phyloP scores from a whole-genome alignment of 2,888 invertebrate genomes.

The Drosophila anceps region DNA sequence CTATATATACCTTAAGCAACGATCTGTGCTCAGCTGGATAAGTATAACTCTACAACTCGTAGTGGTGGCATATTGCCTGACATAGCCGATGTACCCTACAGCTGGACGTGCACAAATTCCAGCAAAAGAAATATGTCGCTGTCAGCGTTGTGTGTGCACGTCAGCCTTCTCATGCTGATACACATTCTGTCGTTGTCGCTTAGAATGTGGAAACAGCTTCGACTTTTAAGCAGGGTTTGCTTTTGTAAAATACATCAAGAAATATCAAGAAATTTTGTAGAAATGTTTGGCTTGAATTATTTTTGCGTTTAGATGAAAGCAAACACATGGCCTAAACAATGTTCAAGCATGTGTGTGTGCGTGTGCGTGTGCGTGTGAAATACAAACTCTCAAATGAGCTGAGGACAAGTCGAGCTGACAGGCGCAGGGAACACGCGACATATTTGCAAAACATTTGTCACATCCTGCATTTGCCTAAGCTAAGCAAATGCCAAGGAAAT shows the following conservation, averaged over 20 bases:
- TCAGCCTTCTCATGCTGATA: conserved; percentile 24
- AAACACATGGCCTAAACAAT: conserved; percentile 61
- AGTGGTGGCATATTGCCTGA: background rate
- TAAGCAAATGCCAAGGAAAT: conserved; percentile 61
- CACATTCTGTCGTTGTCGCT: conserved; percentile 9
- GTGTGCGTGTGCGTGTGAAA: conserved; percentile 13
- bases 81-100: background rate
- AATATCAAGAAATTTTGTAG: conserved; percentile 48
- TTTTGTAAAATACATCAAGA: conserved; percentile 50
- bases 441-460: conserved; percentile 76
- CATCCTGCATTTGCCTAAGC: conserved; percentile 52
- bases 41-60: background rate
- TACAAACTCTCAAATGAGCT: conserved; percentile 24
- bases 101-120: conserved; percentile 2
- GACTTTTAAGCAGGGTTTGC: conserved; percentile 34
- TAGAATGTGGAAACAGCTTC: conserved; percentile 15
- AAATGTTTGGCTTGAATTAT: conserved; percentile 68
- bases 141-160: conserved; percentile 39
- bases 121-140: conserved; percentile 30
- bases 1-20: too few relatives aligned
- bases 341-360: conserved; percentile 36
- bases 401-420: conserved; percentile 36
- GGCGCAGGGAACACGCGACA: conserved; percentile 50
- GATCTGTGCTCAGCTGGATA: too few relatives aligned
- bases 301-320: conserved; percentile 72